Base-by-base conservation (phyloP, 2,888 invertebrate species). In the Pseudanteris insignis region DNA sequence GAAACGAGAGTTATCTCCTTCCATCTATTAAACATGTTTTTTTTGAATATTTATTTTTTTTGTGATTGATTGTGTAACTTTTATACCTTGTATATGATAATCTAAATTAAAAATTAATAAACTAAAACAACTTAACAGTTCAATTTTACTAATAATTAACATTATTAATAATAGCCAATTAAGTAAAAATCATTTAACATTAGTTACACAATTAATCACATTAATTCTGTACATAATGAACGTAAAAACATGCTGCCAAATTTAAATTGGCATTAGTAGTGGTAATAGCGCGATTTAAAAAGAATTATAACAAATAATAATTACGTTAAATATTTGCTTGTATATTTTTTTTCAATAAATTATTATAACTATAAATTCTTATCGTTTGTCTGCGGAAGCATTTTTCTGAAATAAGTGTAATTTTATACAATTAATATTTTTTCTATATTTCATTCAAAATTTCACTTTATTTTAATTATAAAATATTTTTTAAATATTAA, bases 171-270 rank as follows among this genome's bases (percentile, higher is more conserved):
- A n/a, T n/a, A n/a, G n/a, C n/a, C n/a, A n/a, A n/a, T n/a, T n/a
- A n/a, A n/a, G n/a, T n/a, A n/a, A n/a, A n/a, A n/a, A n/a, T n/a
- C n/a, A n/a, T n/a, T n/a, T n/a, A n/a, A n/a, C 11, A 12, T 44
- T 11, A 26, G 38, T 55, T 55, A 46, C 46, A 46, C 18, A 34
- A 8, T 40, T 38, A 37, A 47, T 14, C 2, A 33, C 54, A 13
- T 9, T 34, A 33, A 28, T 46, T 32, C 28, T 55, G 54, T 55
- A 55, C 18, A 55, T 46, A 55, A 26, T 10, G 26, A 38, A 37
- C 37, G 44, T 40, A 30, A 48, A 50, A 15, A 29, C 38, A 34
- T 48, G 10, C 43, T 53, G 48, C 43, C 48, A 57, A 57, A 18
- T 48, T 34, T 43, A 18, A 18, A 46, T 36, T 47, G 55, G 47